Evolutionary conservation across 2,113 vertebrate genomes (phyloP).

Genomic region (Pontoporia blainvillei): DNA sequence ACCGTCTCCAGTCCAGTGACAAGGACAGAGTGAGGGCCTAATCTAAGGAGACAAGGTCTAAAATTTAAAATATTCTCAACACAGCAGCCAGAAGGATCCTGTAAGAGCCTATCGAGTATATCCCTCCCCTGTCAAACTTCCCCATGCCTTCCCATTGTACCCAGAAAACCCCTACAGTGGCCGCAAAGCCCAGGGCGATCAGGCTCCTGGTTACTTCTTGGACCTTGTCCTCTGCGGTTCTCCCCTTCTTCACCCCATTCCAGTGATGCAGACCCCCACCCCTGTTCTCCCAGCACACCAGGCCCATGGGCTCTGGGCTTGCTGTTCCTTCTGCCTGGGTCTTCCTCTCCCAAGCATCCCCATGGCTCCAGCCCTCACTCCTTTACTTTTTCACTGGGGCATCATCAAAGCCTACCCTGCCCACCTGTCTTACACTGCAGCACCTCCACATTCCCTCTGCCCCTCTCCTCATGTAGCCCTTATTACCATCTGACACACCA

Average conservation of each 20-base stretch:
- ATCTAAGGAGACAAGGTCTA: background rate
- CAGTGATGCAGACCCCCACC: background rate
- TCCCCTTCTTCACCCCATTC: background rate
- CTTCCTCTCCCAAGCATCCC: background rate
- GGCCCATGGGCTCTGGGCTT: rapidly evolving
- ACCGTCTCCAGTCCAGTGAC: background rate
- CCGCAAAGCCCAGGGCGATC: background rate
- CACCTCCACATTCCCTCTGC: rapidly evolving
- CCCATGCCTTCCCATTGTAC: background rate
- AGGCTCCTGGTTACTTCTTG: background rate
- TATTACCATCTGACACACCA: background rate
- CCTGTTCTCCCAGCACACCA: rapidly evolving
- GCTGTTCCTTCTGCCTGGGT: background rate
- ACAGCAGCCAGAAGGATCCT: background rate
- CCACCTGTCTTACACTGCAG: background rate
- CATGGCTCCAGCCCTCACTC: too few species aligned
- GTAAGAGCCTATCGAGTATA: background rate
- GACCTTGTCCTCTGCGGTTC: background rate
- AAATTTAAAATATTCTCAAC: background rate
- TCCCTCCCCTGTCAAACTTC: background rate
- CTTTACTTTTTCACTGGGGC: background rate
- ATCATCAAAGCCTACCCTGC: background rate
- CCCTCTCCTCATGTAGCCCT: background rate
- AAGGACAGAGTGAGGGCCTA: background rate
- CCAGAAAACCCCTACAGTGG: background rate